A percentile compares a stretch with the other conserved stretches of the same genome.
phyloP scores from a whole-genome alignment of 2,797 vertebrate genomes.

The Propithecus perrieri region DNA sequence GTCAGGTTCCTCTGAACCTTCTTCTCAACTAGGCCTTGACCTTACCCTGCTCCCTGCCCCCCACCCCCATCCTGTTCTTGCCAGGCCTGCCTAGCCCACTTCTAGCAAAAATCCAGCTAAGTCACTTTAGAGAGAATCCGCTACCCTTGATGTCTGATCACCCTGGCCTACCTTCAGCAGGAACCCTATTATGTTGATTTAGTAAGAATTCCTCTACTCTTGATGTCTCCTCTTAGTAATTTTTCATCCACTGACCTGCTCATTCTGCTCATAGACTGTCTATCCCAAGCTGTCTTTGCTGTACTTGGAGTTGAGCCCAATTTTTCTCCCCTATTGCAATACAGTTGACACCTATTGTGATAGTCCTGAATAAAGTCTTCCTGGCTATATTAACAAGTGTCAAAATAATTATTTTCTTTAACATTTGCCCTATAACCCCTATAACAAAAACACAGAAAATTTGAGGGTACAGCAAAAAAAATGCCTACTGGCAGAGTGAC shows the following conservation, averaged over 20 bases:
- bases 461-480: neutral
- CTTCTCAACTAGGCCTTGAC: neutral
- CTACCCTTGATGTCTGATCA: neutral
- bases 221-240: neutral
- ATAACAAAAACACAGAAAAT: constrained; percentile 54
- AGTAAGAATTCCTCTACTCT: neutral
- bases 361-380: neutral
- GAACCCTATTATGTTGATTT: neutral
- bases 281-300: neutral
- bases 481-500: neutral
- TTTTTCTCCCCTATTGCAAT: neutral
- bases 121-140: neutral
- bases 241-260: neutral
- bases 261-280: neutral
- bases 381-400: constrained; percentile 18
- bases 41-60: neutral
- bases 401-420: constrained; percentile 36
- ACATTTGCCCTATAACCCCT: neutral
- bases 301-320: neutral
- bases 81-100: neutral
- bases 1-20: neutral
- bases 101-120: neutral
- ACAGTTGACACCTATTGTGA: constrained; percentile 19
- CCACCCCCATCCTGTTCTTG: neutral
- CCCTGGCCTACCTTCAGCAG: neutral